A percentile compares a stretch with the other conserved stretches of the same genome.
phyloP scores from a whole-genome alignment of 2,797 vertebrate genomes.

The Benthosema pterotum region DNA sequence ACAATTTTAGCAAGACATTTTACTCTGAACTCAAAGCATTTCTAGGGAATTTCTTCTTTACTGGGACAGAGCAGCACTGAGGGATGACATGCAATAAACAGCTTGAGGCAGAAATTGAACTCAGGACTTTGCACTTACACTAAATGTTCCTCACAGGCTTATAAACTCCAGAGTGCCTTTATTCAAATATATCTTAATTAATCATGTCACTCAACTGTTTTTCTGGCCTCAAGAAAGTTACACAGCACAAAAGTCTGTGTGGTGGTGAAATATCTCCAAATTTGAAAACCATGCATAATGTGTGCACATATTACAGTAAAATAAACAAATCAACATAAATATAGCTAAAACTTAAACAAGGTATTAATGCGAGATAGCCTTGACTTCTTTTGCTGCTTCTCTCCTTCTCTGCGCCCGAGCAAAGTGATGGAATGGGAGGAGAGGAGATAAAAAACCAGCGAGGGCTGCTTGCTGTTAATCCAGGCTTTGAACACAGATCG shows the following conservation, averaged over 20 bases:
- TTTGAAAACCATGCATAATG: no score
- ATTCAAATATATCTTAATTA: constrained; percentile 3
- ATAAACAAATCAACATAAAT: no score
- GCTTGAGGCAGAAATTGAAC: no score
- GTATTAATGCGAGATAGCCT: neutral
- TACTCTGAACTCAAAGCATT: neutral
- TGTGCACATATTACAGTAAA: no score
- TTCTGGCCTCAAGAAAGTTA: neutral
- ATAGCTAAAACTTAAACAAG: no score
- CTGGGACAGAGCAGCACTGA: no score
- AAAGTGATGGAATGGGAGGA: constrained; percentile 8
- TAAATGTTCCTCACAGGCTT: no score
- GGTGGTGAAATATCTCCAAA: no score
- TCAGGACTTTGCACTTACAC: no score
- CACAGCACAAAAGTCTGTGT: neutral
- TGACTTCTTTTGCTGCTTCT: constrained; percentile 4
- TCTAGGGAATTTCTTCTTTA: neutral
- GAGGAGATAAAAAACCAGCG: constrained; percentile 9
- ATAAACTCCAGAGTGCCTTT: no score
- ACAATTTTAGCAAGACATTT: neutral
- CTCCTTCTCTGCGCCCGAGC: neutral
- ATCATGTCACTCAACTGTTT: neutral
- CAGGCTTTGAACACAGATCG: constrained; percentile 59
- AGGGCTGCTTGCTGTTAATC: constrained; percentile 56
- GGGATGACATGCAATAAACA: no score